Percentiles rank a stretch among this genome's conserved stretches.
These are phyloP conservation scores for Plemyria rubiginata DNA, from an alignment of 2,888 invertebrate species.

Conservation along the genomic window DNA sequence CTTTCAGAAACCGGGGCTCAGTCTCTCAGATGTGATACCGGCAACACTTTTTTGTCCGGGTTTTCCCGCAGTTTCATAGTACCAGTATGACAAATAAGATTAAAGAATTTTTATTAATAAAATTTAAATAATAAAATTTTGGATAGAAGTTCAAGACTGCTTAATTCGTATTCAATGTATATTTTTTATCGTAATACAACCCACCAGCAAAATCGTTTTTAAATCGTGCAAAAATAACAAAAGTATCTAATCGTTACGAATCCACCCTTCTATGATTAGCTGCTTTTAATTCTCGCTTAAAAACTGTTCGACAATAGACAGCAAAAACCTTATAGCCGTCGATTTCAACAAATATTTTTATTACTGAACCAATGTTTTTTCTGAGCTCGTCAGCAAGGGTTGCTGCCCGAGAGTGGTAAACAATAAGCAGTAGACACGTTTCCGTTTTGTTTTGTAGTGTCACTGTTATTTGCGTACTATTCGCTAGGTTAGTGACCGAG, in stretches of 20 bases:
- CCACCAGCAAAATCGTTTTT: conserved; percentile 35
- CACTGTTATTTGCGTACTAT: not conserved
- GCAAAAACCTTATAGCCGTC: conserved; percentile 68
- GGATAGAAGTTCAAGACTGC: too few relatives aligned
- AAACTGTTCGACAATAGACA: conserved; percentile 75
- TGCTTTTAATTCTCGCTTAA: conserved; percentile 75
- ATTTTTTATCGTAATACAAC: not conserved
- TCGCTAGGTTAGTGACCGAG: not conserved
- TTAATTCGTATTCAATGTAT: too few relatives aligned
- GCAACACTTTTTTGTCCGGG: too few relatives aligned
- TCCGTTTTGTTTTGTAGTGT: not conserved
- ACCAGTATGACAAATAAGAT: too few relatives aligned
- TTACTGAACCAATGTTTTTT: conserved; percentile 82
- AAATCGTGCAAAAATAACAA: conserved; percentile 43
- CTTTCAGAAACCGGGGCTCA: too few relatives aligned
- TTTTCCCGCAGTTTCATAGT: too few relatives aligned
- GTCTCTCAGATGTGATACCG: too few relatives aligned
- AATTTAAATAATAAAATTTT: too few relatives aligned
- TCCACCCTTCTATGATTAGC: conserved; percentile 70
- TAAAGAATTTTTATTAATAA: too few relatives aligned
- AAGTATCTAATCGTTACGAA: conserved; percentile 44
- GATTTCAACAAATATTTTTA: conserved; percentile 82
- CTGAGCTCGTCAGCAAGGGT: conserved; percentile 76
- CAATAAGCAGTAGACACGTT: conserved; percentile 4
- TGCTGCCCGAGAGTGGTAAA: conserved; percentile 36